Conservation (phyloP, 2,888 invertebrate species). For the Toxonevra muliebris region DNA sequence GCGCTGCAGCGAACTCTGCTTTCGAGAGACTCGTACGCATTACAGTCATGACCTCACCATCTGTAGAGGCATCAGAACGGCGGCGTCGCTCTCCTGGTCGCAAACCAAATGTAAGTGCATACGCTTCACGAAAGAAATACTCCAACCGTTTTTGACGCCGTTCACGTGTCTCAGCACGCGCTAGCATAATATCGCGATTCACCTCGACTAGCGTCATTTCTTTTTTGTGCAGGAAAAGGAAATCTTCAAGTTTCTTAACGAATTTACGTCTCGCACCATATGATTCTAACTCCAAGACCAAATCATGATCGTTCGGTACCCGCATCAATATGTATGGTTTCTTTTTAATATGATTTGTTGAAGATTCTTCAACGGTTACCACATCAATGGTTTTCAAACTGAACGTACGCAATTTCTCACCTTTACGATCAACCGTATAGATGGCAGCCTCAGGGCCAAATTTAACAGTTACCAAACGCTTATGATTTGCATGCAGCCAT, state of each 20-base stretch:
- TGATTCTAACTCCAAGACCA: conserved; percentile 90
- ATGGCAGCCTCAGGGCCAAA: conserved; percentile 89
- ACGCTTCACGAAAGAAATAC: conserved; percentile 96
- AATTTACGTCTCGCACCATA: conserved; percentile 84
- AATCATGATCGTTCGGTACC: conserved; percentile 88
- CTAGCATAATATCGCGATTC: conserved; percentile 82
- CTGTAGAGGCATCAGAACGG: conserved; percentile 75
- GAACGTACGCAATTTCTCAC: conserved; percentile 87
- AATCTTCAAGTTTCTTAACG: conserved; percentile 85
- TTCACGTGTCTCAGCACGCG: conserved; percentile 93
- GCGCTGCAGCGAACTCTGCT: conserved; percentile 91
- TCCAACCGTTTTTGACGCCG: conserved; percentile 91
- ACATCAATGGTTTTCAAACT: conserved; percentile 80
- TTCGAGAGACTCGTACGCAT: conserved; percentile 93
- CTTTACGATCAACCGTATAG: conserved; percentile 89
- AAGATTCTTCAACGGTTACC: conserved; percentile 89
- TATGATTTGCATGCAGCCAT: conserved; percentile 93
- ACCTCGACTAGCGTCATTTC: conserved; percentile 78
- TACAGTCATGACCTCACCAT: conserved; percentile 88
- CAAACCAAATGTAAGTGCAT: conserved; percentile 90
- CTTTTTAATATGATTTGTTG: conserved; percentile 76
- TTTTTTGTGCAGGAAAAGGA: conserved; percentile 84
- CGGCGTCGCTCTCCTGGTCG: conserved; percentile 83
- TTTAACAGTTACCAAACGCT: conserved; percentile 86
- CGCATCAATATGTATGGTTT: conserved; percentile 84